Percentiles rank a stretch among this genome's conserved stretches.
phyloP scores from a whole-genome alignment of 2,113 vertebrate species.

The Eulemur rufifrons region DNA sequence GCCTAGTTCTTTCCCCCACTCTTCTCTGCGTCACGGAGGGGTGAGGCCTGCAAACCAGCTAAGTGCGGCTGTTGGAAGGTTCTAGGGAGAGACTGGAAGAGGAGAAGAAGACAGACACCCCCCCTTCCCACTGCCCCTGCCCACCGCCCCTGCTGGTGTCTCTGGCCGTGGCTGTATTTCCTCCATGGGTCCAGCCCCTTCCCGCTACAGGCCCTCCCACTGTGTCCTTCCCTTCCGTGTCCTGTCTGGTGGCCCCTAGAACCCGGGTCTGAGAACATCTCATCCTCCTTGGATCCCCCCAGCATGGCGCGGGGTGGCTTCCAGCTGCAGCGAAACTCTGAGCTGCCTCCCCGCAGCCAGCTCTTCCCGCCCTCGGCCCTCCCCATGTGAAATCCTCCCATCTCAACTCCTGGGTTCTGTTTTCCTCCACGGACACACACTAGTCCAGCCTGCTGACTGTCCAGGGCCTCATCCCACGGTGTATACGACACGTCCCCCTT shows the following conservation, averaged over 20 bases:
- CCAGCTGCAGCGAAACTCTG: neutral
- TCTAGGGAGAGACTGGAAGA: neutral
- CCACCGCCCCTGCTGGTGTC: neutral
- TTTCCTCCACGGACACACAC: neutral
- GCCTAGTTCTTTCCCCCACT: neutral
- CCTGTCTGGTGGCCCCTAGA: neutral
- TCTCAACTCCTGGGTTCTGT: neutral
- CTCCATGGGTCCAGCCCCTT: neutral
- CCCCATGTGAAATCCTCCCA: neutral
- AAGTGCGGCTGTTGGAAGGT: neutral
- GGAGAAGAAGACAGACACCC: neutral
- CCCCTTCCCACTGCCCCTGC: neutral
- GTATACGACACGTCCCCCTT: neutral
- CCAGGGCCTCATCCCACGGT: neutral
- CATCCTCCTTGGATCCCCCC: neutral
- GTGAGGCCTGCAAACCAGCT: neutral
- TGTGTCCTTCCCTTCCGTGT: neutral
- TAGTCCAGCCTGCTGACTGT: neutral
- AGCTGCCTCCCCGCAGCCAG: neutral
- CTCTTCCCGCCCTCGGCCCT: neutral
- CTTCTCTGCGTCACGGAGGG: neutral
- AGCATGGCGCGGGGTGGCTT: neutral
- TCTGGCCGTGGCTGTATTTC: neutral
- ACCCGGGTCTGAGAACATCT: neutral
- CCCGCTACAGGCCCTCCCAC: rapidly evolving